Conservation (phyloP, 2,888 invertebrate species). For the Pristionchus arcanus region DNA sequence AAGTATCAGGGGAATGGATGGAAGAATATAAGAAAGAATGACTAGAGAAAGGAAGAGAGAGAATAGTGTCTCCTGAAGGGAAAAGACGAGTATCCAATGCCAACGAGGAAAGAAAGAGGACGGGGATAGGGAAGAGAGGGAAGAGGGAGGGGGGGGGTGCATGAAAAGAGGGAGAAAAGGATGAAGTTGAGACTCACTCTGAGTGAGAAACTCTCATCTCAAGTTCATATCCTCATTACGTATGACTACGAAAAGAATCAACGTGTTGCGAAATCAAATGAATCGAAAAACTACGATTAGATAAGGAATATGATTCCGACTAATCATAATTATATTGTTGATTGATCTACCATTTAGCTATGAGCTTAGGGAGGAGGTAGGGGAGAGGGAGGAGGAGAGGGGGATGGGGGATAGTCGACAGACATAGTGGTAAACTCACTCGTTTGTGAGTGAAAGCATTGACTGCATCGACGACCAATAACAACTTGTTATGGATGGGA, state of each 20-base stretch:
- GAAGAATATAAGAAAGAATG: conserved; percentile 57
- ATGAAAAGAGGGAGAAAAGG: not conserved
- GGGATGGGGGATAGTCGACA: conserved; percentile 3
- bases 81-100: not conserved
- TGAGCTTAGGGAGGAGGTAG: not conserved
- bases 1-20: conserved; percentile 55
- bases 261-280: not conserved
- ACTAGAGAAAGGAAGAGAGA: not conserved
- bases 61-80: not conserved
- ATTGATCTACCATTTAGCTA: not conserved
- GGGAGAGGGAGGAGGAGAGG: not conserved
- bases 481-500: conserved; percentile 50
- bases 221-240: not conserved
- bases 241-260: not conserved
- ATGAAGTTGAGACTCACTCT: not conserved
- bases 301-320: not conserved
- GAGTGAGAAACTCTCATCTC: not conserved
- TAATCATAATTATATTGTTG: not conserved
- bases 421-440: conserved; percentile 10
- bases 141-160: not conserved
- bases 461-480: conserved; percentile 38
- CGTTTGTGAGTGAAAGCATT: conserved; percentile 43
- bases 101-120: conserved; percentile 17
- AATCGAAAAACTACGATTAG: not conserved
- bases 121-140: not conserved